These are phyloP conservation scores for Vanessa cardui DNA, from an alignment of 2,888 invertebrate genomes.

Conservation along the genomic window DNA sequence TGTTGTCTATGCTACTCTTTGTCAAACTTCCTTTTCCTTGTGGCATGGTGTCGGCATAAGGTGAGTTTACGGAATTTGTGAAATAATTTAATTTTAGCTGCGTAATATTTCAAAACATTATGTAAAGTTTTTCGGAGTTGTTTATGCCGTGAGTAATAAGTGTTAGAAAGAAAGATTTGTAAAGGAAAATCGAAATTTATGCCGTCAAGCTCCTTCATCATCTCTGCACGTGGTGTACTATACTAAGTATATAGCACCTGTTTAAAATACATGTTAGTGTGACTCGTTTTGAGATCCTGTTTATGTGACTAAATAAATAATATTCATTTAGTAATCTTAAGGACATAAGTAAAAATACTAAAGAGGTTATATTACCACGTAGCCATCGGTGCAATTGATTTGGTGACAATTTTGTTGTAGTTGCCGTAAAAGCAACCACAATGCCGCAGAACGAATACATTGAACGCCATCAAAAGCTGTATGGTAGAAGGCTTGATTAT, in stretches of 20 bases:
- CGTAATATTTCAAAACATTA: conserved; percentile 39
- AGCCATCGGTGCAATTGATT: conserved; percentile 50
- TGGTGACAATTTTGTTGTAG: conserved; percentile 77
- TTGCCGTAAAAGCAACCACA: conserved; percentile 81
- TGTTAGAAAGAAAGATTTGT: conserved; percentile 1
- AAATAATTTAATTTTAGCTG: conserved; percentile 51
- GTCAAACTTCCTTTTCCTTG: conserved; percentile 70
- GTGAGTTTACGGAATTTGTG: conserved; percentile 64
- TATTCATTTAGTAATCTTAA: not conserved
- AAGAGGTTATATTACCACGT: conserved; percentile 33
- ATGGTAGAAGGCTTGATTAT: conserved; percentile 98
- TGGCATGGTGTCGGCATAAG: conserved; percentile 81
- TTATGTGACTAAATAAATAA: not conserved
- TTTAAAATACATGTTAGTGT: not conserved
- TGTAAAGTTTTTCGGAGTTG: not conserved
- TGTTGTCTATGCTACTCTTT: conserved; percentile 10
- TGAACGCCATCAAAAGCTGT: conserved; percentile 97
- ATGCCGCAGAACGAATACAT: conserved; percentile 99
- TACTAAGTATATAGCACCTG: not conserved
- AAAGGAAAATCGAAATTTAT: not conserved
- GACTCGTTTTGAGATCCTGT: not conserved
- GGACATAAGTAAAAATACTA: not conserved
- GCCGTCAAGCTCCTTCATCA: not conserved
- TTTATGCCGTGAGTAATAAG: conserved; percentile 6
- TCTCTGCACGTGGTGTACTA: conserved; percentile 19